Evolutionary conservation across 2,113 vertebrate genomes (phyloP).

Genomic region (Smithornis capensis): DNA sequence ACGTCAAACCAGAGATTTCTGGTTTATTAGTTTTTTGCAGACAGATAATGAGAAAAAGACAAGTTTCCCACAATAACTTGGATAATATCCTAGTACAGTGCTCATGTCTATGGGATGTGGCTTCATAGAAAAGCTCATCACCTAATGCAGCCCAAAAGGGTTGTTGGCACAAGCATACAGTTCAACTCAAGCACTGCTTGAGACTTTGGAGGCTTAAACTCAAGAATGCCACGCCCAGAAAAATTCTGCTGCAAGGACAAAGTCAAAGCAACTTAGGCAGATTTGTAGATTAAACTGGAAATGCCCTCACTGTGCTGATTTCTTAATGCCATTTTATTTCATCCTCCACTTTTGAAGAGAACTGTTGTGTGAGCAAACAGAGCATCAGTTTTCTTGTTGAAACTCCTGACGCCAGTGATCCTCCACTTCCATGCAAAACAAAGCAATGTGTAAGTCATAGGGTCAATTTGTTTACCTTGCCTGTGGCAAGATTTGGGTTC

Average conservation of each 20-base stretch:
- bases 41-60: not conserved
- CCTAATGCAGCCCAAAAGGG: not conserved
- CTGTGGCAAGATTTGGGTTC: conserved; percentile 34
- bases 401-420: conserved; percentile 23
- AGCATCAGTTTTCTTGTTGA: conserved; percentile 9
- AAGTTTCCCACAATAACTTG: not conserved
- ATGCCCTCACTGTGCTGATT: not conserved
- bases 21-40: not conserved
- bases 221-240: not conserved
- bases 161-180: not conserved
- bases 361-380: not conserved
- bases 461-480: conserved; percentile 55
- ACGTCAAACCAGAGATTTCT: not conserved
- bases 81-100: not conserved
- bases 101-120: not conserved
- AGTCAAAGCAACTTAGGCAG: not conserved
- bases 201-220: not conserved
- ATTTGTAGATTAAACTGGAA: not conserved
- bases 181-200: not conserved
- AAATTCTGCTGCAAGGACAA: not conserved
- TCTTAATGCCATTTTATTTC: not conserved
- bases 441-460: conserved; percentile 44
- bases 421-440: not conserved
- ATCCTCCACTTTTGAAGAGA: conserved; percentile 27
- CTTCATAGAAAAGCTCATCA: not conserved